Conservation (phyloP, 2,888 invertebrate genomes). For the Apantesis nais region DNA sequence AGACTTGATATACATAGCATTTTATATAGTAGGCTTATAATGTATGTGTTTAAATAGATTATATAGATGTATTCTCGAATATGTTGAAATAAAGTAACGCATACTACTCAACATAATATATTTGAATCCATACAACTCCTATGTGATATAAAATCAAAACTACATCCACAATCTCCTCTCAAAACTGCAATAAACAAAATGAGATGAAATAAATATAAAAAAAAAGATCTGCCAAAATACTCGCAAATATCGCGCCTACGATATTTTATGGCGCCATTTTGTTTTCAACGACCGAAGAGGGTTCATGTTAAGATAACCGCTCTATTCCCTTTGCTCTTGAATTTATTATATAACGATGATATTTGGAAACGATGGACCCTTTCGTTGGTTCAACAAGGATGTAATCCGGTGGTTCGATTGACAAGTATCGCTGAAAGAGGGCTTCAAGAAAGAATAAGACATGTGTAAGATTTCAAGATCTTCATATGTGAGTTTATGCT, state of each 20-base stretch:
- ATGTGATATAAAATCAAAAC: conserved; percentile 1
- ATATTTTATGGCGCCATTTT: conserved; percentile 33
- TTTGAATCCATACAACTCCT: background rate
- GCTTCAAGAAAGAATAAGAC: background rate
- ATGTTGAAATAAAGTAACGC: too few species aligned
- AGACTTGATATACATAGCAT: too few species aligned
- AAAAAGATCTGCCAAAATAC: conserved; percentile 16
- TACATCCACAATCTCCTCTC: background rate
- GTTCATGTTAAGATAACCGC: conserved; percentile 38
- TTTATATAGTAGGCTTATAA: too few species aligned
- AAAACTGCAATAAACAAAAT: conserved; percentile 24
- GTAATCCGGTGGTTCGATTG: conserved; percentile 6
- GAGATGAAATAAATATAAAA: conserved; percentile 3
- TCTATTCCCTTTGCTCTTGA: conserved; percentile 32
- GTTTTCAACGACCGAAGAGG: conserved; percentile 26
- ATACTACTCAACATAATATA: background rate
- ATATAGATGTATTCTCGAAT: too few species aligned
- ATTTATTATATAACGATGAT: conserved; percentile 39
- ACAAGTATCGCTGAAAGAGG: conserved; percentile 4
- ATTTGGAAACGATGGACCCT: conserved; percentile 24
- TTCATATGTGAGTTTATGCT: background rate
- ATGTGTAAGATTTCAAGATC: background rate
- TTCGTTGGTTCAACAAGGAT: background rate
- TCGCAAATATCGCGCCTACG: conserved; percentile 9
- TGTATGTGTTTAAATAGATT: too few species aligned